Percentiles rank a stretch among this genome's conserved stretches.
Conservation (phyloP, 2,888 invertebrate genomes). For the Sphaerophoria rueppellii region DNA sequence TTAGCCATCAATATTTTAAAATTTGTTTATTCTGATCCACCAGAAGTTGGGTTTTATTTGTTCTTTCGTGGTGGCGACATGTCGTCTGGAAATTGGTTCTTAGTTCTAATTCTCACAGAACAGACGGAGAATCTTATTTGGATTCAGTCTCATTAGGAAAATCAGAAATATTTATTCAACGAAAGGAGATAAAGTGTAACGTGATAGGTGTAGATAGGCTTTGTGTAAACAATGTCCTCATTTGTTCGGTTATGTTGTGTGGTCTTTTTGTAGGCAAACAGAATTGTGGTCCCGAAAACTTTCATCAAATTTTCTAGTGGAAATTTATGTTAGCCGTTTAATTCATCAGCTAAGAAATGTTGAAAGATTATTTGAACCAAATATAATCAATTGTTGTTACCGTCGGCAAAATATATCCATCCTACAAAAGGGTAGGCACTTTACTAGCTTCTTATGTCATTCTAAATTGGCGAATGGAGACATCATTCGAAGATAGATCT, state of each 20-base stretch:
- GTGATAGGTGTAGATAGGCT: slow-evolving; percentile 33
- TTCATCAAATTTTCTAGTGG: background rate
- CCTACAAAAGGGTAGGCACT: too few relatives aligned
- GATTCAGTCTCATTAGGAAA: background rate
- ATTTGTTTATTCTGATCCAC: slow-evolving; percentile 47
- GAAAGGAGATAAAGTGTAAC: slow-evolving; percentile 30
- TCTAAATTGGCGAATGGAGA: too few relatives aligned
- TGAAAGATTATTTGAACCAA: too few relatives aligned
- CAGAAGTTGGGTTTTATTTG: background rate
- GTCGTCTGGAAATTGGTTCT: slow-evolving; percentile 43
- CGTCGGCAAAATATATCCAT: too few relatives aligned
- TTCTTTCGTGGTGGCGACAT: slow-evolving; percentile 49
- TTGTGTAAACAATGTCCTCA: slow-evolving; percentile 47
- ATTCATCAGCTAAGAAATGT: too few relatives aligned
- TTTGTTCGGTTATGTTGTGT: slow-evolving; percentile 33
- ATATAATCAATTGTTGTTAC: too few relatives aligned
- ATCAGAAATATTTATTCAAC: slow-evolving; percentile 42
- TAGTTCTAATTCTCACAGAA: background rate
- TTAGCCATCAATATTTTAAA: slow-evolving; percentile 59
- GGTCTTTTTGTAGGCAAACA: slow-evolving; percentile 21
- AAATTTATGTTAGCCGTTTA: background rate
- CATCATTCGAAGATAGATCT: too few relatives aligned
- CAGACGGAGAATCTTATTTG: slow-evolving; percentile 15
- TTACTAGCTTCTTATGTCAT: too few relatives aligned
- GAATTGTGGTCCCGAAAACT: background rate